Percentiles rank a stretch among this genome's conserved stretches.
Evolutionary conservation across 2,797 vertebrate genomes (phyloP).

Genomic region (Anguilla marmorata): DNA sequence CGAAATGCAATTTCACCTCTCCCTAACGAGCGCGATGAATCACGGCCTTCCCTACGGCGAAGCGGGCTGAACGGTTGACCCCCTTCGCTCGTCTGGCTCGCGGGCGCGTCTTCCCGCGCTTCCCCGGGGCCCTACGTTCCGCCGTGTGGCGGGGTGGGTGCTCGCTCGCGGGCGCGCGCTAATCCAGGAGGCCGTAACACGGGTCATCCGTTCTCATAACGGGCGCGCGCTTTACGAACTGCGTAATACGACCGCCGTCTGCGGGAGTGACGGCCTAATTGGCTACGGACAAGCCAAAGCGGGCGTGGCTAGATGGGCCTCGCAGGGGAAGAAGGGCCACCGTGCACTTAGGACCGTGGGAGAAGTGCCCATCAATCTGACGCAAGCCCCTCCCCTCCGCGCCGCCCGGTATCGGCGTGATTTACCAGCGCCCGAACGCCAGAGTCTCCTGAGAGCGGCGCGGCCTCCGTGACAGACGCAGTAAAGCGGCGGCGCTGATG

Average conservation of each 20-base stretch:
- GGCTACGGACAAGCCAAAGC: background rate
- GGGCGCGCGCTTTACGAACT: background rate
- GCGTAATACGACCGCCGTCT: background rate
- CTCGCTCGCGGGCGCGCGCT: too few relatives aligned
- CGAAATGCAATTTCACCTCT: conserved; percentile 7
- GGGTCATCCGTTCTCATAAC: background rate
- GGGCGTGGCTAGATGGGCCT: background rate
- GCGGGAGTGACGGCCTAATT: background rate
- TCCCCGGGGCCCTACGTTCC: background rate
- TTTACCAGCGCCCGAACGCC: background rate
- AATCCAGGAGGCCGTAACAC: background rate
- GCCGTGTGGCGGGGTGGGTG: background rate
- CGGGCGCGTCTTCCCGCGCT: background rate
- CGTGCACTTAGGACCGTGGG: background rate
- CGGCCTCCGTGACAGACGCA: conserved; percentile 47
- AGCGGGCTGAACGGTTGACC: background rate
- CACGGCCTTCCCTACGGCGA: background rate
- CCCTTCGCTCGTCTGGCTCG: background rate
- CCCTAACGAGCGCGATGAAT: background rate
- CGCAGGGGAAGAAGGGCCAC: background rate
- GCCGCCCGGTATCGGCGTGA: background rate
- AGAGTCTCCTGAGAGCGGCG: background rate
- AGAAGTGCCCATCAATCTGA: background rate
- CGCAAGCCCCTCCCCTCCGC: background rate
- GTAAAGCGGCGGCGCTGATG: conserved; percentile 36